Percentiles rank a stretch among this genome's conserved stretches.
Conservation (phyloP, 2,888 invertebrate species). For the Yponomeuta cagnagella region DNA sequence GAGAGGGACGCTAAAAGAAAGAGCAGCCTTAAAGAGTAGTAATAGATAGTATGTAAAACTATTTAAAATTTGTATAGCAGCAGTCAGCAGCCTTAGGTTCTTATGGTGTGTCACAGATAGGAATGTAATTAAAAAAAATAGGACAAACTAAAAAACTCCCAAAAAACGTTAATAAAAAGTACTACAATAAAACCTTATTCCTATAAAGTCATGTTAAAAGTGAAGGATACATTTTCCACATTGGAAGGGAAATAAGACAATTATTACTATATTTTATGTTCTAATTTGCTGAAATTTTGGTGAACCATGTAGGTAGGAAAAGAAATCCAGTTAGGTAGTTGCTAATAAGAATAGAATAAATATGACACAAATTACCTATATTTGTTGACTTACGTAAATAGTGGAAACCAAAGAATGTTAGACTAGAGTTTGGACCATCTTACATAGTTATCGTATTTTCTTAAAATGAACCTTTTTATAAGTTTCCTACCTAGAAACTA, state of each 20-base stretch:
- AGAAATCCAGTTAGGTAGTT: background rate
- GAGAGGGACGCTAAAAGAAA: too few relatives aligned
- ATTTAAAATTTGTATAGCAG: too few relatives aligned
- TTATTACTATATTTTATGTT: too few relatives aligned
- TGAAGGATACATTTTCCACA: too few relatives aligned
- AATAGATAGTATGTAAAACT: too few relatives aligned
- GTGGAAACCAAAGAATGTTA: background rate
- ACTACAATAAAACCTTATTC: background rate
- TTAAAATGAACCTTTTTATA: background rate
- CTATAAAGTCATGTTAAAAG: background rate
- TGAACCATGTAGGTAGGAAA: too few relatives aligned
- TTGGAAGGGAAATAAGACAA: too few relatives aligned
- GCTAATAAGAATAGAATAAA: background rate
- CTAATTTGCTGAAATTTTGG: too few relatives aligned
- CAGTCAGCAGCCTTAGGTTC: too few relatives aligned
- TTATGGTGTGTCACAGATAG: background rate
- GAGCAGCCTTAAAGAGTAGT: too few relatives aligned
- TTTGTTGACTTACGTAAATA: background rate
- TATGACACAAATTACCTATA: background rate
- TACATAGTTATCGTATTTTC: background rate
- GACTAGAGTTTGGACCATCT: background rate
- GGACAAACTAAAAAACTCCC: too few relatives aligned
- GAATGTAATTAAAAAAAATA: background rate
- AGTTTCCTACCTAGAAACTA: background rate
- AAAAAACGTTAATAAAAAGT: background rate